Conservation (phyloP, 2,797 vertebrate genomes). For the Fundulus diaphanus region DNA sequence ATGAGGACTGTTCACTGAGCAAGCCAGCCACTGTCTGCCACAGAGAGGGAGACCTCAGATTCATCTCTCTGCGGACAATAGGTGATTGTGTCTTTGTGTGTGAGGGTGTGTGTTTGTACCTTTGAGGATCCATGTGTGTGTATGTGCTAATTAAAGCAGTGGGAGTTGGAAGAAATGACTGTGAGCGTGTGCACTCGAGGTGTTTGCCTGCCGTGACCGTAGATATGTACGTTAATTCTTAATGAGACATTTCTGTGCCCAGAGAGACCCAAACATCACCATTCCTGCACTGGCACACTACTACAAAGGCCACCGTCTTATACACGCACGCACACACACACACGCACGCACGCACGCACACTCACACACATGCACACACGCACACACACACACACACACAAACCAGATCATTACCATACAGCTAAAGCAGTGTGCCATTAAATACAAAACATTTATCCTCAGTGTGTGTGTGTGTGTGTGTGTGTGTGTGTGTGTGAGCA, state of each 20-base stretch:
- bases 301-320: constrained; percentile 77
- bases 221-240: constrained; percentile 87
- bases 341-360: constrained; percentile 46
- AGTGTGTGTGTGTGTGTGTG: constrained; percentile 24
- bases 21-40: constrained; percentile 77
- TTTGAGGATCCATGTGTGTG: constrained; percentile 65
- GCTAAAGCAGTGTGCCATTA: constrained; percentile 69
- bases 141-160: constrained; percentile 83
- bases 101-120: constrained; percentile 58
- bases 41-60: constrained; percentile 81
- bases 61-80: constrained; percentile 83
- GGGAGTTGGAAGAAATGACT: constrained; percentile 72
- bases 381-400: constrained; percentile 38
- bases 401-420: constrained; percentile 77
- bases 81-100: constrained; percentile 72
- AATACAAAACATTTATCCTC: constrained; percentile 67
- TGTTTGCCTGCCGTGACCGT: constrained; percentile 79
- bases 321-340: constrained; percentile 16
- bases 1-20: constrained; percentile 78
- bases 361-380: constrained; percentile 30
- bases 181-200: constrained; percentile 58
- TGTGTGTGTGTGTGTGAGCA: constrained; percentile 34
- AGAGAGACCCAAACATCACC: constrained; percentile 80
- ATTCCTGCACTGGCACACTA: constrained; percentile 72
- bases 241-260: constrained; percentile 87